Conservation (phyloP, 2,888 invertebrate genomes). For the Megalurothrips usitatus region DNA sequence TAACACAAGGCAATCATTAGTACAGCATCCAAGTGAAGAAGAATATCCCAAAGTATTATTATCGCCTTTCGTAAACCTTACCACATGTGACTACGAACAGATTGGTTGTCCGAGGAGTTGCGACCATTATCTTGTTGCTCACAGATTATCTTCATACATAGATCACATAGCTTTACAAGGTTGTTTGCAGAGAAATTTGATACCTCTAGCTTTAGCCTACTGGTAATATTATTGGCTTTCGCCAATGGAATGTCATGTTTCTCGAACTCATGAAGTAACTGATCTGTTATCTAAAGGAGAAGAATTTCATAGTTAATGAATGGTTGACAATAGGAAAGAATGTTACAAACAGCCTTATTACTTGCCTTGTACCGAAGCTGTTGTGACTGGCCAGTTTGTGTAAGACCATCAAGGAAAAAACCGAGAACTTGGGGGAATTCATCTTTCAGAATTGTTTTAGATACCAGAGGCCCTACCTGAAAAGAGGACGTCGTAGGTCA, state of each 20-base stretch:
- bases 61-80: neutral
- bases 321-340: neutral
- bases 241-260: conserved; percentile 1
- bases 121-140: conserved; percentile 48
- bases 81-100: neutral
- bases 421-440: neutral
- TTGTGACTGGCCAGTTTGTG: neutral
- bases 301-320: neutral
- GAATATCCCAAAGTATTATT: neutral
- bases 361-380: neutral
- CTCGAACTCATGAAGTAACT: neutral
- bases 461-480: neutral
- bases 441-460: neutral
- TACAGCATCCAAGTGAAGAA: conserved; percentile 27
- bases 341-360: neutral
- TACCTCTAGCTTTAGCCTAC: conserved; percentile 51
- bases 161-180: conserved; percentile 53
- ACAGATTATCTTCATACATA: conserved; percentile 54
- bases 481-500: neutral
- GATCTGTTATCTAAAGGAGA: neutral
- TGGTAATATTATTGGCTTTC: conserved; percentile 35
- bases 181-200: conserved; percentile 51
- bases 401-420: neutral
- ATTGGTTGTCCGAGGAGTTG: conserved; percentile 37
- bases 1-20: conserved; percentile 41